Conservation (phyloP, 1,140 invertebrate species). For the Cotesia glomerata region DNA sequence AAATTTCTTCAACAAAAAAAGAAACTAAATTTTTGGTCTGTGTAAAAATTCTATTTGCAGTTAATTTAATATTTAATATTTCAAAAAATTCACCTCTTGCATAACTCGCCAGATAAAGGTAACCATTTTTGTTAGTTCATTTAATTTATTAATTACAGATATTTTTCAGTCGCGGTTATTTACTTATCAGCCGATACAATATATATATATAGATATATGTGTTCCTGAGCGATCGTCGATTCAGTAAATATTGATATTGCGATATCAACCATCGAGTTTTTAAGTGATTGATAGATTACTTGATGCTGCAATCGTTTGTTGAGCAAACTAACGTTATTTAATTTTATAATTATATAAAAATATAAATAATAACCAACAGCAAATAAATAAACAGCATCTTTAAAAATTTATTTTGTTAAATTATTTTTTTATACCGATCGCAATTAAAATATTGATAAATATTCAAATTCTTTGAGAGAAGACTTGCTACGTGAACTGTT, state of each 20-base stretch:
- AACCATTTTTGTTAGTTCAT: neutral
- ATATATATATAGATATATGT: too few species aligned
- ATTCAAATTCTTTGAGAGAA: too few species aligned
- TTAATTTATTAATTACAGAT: conserved; percentile 8
- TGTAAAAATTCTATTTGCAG: too few species aligned
- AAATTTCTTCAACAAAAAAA: neutral
- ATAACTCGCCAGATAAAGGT: too few species aligned
- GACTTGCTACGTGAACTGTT: neutral
- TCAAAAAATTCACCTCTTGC: too few species aligned
- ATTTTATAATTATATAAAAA: too few species aligned
- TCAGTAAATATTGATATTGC: conserved; percentile 3
- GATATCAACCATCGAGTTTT: neutral
- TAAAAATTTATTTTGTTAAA: too few species aligned
- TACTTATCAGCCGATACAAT: neutral
- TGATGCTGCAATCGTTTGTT: neutral
- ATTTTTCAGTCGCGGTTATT: neutral
- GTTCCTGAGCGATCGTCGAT: neutral
- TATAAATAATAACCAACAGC: too few species aligned
- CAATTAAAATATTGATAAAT: too few species aligned
- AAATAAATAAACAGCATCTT: too few species aligned
- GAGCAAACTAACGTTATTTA: neutral
- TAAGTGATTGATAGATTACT: conserved; percentile 1
- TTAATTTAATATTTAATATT: too few species aligned
- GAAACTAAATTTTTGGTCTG: neutral
- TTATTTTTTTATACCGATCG: too few species aligned